Evolutionary conservation across 2,797 vertebrate genomes (phyloP), one percentile per base, ranked within the genome.

Genomic region (Glossophaga mutica): DNA sequence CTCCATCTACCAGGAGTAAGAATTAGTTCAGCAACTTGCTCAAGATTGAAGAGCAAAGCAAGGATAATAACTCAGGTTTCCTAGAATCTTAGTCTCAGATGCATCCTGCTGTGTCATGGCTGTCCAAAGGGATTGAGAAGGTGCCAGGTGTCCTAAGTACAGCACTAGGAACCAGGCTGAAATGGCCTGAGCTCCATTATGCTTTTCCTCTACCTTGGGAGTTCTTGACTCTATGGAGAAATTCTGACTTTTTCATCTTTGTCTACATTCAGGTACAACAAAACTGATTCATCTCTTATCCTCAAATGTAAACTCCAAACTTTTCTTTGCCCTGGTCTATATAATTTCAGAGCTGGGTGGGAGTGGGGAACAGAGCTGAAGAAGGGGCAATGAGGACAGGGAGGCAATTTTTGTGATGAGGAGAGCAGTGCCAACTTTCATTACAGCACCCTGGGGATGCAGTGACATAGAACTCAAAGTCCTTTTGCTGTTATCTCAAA

Each of bases 401-500:
- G 15, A 52, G 57, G 78, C 8, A 32, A 21, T 44, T 44, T 52
- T 34, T 9, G 77, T 46, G 48, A 32, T 5, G 5, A 90, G 42
- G 65, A 46, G 15, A 48, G 15, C 15, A 5, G 24, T 34, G 42
- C 14, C 39, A 62, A 19, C 57, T 71, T 70, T 34, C 57, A 34
- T 46, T 8, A 0, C 5, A 39, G 74, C 93, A 76, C 57, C 34
- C 18, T 62, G 71, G 0, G 3, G 79, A 78, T 0, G 48, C 93
- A 65, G n/a, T 68, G 34, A 78, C 88, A 95, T 88, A 84, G 18
- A 65, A 3, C 1, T 0, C 0, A 88, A 85, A 52, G 46, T 84
- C 67, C 50, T 29, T 91, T 68, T 86, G 24, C 89, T 6, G 14
- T 46, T 82, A 50, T 89, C 94, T 97, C 84, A 88, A 32, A 87